phyloP scores from a whole-genome alignment of 2,888 invertebrate species.

The Neoitamus cyanurus region DNA sequence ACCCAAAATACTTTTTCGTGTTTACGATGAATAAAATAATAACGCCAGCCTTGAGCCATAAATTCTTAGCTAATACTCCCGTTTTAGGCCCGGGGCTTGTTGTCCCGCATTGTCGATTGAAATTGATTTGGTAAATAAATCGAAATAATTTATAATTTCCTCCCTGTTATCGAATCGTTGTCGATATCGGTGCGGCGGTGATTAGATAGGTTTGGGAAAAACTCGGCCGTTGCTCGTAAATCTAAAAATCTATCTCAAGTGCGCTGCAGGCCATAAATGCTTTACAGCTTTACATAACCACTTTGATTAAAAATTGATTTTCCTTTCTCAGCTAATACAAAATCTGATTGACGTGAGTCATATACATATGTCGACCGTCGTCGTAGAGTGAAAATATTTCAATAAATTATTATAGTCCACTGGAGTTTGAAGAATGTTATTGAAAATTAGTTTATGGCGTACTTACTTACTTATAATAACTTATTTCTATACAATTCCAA shows the following conservation, averaged over 20 bases:
- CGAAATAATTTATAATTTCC: constrained; percentile 12
- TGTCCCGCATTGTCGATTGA: background rate
- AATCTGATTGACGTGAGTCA: background rate
- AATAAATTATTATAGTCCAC: too few species aligned
- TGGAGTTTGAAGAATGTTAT: too few species aligned
- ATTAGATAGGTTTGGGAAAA: constrained; percentile 11
- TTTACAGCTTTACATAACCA: background rate
- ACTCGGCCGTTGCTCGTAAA: constrained; percentile 12
- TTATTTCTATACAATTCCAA: too few species aligned
- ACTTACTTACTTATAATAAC: too few species aligned
- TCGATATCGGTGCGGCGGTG: background rate
- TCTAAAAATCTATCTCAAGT: background rate
- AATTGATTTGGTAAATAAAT: constrained; percentile 30
- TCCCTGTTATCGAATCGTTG: background rate
- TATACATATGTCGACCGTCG: background rate
- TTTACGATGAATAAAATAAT: background rate
- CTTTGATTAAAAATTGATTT: constrained; percentile 28
- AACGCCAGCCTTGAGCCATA: background rate
- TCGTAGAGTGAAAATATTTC: too few species aligned
- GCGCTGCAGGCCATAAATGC: background rate
- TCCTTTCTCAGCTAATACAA: background rate
- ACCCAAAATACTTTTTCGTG: background rate
- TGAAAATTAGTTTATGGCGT: too few species aligned
- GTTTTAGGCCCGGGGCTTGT: background rate
- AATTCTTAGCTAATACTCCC: background rate